phyloP scores from a whole-genome alignment of 2,888 invertebrate species.

The Netelia inedita region DNA sequence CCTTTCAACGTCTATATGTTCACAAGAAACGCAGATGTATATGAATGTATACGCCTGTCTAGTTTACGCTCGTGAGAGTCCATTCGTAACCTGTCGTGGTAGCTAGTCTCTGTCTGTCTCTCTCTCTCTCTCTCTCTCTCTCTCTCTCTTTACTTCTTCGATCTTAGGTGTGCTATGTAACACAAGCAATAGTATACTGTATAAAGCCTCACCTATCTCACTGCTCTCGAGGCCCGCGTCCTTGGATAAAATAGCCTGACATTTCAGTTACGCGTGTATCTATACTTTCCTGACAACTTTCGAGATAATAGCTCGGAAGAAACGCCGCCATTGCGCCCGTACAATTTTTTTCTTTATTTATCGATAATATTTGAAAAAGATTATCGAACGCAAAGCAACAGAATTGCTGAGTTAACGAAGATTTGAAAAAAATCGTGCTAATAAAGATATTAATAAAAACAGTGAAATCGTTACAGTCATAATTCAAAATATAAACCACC shows the following conservation, averaged over 20 bases:
- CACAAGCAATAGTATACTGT: slow-evolving; percentile 60
- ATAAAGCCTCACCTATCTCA: slow-evolving; percentile 73
- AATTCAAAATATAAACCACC: too few species aligned
- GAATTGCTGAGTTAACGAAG: too few species aligned
- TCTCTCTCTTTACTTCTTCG: background rate
- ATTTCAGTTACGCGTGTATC: slow-evolving; percentile 77
- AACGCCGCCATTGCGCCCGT: background rate
- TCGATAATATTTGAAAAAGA: background rate
- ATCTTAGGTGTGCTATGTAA: slow-evolving; percentile 59
- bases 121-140: slow-evolving; percentile 41
- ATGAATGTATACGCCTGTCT: slow-evolving; percentile 61
- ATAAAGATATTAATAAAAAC: too few species aligned
- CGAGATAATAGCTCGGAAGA: slow-evolving; percentile 25
- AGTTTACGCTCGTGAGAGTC: slow-evolving; percentile 53
- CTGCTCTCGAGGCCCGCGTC: slow-evolving; percentile 70
- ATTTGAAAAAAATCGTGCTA: too few species aligned
- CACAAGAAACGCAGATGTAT: slow-evolving; percentile 31
- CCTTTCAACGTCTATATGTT: slow-evolving; percentile 47
- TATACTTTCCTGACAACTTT: slow-evolving; percentile 45
- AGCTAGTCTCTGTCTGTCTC: slow-evolving; percentile 31
- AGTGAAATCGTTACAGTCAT: too few species aligned
- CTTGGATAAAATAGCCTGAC: slow-evolving; percentile 81
- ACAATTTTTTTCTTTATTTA: background rate
- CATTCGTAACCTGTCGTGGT: slow-evolving; percentile 58
- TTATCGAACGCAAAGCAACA: background rate